Evolutionary conservation across 2,113 vertebrate species (phyloP), one percentile per base, ranked within the genome.

Genomic region (Cavia aperea): DNA sequence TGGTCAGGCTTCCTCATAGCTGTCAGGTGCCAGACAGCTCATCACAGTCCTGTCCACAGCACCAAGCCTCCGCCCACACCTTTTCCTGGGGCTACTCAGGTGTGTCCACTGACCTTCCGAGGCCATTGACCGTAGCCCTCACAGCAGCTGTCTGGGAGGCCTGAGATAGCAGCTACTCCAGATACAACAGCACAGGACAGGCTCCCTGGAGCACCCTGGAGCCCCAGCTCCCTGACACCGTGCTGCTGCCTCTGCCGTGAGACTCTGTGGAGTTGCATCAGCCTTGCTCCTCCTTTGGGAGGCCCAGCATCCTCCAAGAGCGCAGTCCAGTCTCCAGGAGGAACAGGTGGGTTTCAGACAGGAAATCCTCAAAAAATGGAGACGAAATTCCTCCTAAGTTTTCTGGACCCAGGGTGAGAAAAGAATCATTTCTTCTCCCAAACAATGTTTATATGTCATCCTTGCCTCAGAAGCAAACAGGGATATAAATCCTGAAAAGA

Each of bases 251-350:
- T 46, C 77, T 51, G 77, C 65, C 58, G 12, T 65, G 31, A 87
- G 68, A 84, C n/a, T 58, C 73, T 75, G 54, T 63, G 63, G 92
- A 15, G 75, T 94, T 93, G 75, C 95, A 60, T 92, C 95, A 95
- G 81, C 68, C 56, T 86, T 43, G 89, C 31, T 13, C 29, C 18
- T 14, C 29, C 18, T 14, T 23, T 23, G n/a, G 81, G 81, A 81
- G 18, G 16, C 79, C 73, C 49, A 49, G 36, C 46, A 39, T 39
- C 62, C 54, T 75, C 29, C 15, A 39, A 46, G 70, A 88, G 81
- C 70, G 77, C 58, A 29, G 36, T 33, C 51, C 58, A 24, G 7
- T 62, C 89, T 88, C 73, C 75, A 70, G 58, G 49, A 73, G 60
- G 51, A 92, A 62, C 15, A 36, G 14, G 11, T 29, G 31, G 11